Base-by-base conservation (phyloP, 2,888 invertebrate species). In the Sylvicola fuscatus region DNA sequence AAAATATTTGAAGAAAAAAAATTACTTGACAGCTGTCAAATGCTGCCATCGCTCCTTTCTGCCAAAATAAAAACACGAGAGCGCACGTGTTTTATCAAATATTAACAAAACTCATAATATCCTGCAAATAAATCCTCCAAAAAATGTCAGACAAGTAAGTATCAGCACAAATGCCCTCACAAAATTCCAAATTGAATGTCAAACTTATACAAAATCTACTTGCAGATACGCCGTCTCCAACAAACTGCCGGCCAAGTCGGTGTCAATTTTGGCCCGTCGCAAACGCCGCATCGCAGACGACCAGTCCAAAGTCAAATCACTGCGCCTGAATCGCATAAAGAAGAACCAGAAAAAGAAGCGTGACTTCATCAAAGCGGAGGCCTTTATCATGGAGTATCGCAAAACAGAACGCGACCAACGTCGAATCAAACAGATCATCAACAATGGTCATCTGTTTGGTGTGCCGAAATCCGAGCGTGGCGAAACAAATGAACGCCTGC, bases 231-330 rank as follows among this genome's bases (percentile, higher is more conserved):
- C 58, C 0, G 54, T 59, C 3, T 49, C 58, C 12, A 59, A 59
- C 39, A 59, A 59, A 45, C 40, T 59, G 31, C 59, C 59, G 14
- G 56, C 56, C 11, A 58, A 58, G 46, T 55, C 56, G 34, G 51
- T 59, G 1, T 54, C 56, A 4, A 51, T 59, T 27, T 48, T 59
- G 11, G 49, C 51, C n/a, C 60, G 58, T 38, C 56, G 59, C 27
- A 57, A 54, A 38, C 47, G 53, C 8, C 50, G 59, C 15, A 53
- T 58, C 33, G 45, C 48, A 2, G 53, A 55, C 38, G 52, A 56
- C 33, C 48, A 55, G 40, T 42, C 54, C 0, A 47, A 49, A 1
- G 36, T 54, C 8, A 49, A 51, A 21, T 55, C 58, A 37, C 52
- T 50, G 33, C 47, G 48, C 21, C 44, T 42, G 27, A 47, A 49